These are phyloP conservation scores for Lithobius niger DNA, from an alignment of 1,140 invertebrate species.

Conservation along the genomic window DNA sequence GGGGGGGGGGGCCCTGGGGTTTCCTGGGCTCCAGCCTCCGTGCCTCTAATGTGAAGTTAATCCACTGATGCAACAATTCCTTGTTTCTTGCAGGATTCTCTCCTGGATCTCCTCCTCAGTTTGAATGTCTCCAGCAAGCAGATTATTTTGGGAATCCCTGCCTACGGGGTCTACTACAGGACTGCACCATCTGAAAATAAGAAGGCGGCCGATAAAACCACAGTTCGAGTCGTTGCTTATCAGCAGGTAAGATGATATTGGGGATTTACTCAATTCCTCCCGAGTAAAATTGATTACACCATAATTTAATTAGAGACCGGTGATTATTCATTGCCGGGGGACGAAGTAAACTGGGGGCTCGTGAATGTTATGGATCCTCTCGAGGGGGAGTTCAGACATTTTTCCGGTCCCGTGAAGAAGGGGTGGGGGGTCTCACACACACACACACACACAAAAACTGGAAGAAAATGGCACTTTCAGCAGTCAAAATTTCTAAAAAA, in stretches of 20 bases:
- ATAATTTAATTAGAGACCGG: too few species aligned
- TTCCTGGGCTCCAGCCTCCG: background rate
- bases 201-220: background rate
- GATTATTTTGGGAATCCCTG: constrained; percentile 52
- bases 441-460: too few species aligned
- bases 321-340: too few species aligned
- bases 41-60: background rate
- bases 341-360: too few species aligned
- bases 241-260: constrained; percentile 1
- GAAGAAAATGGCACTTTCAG: too few species aligned
- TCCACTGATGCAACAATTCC: background rate
- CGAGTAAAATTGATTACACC: background rate
- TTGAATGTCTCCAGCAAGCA: constrained; percentile 53
- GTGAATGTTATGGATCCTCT: too few species aligned
- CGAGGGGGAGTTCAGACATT: too few species aligned
- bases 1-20: background rate
- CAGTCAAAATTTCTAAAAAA: too few species aligned
- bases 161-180: constrained; percentile 46
- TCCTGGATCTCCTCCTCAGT: constrained; percentile 55
- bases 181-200: constrained; percentile 35
- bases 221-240: background rate
- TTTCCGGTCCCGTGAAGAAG: too few species aligned
- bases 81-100: constrained; percentile 45
- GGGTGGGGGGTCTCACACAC: too few species aligned
- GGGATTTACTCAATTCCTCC: background rate